Base-by-base conservation (phyloP, 2,797 vertebrate genomes). In the Stomatorhinus walkeri region DNA sequence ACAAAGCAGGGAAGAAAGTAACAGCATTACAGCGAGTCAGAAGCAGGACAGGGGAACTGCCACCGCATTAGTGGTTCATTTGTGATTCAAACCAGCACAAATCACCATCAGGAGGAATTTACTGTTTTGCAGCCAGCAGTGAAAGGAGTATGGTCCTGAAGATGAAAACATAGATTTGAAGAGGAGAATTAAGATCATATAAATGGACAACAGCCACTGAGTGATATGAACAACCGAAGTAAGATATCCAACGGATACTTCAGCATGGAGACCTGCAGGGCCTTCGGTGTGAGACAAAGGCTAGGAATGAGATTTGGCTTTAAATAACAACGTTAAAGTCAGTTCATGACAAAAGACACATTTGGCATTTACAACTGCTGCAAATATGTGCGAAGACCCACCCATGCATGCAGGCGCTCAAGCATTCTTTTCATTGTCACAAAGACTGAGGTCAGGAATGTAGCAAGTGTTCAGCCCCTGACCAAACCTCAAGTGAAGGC, bases 361-460 rank as follows among this genome's bases (percentile, higher is more conserved):
- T 89, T 76, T 89, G 85, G 68, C 36, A 36, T 83, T 87, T 81
- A 54, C 86, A 87, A 61, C 68, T 64, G 12, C 40, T 46, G 86
- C 72, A 89, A 89, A 89, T 81, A 89, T 59, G 61, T 32, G 36
- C n/a, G 4, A 59, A 68, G 48, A 40, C 84, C 22, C 84, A 76
- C 56, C 64, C 28, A 32, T 32, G 28, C 24, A 68, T 24, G 10
- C 64, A 68, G 12, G 36, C 49, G 14, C 14, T 10, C 64, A 68
- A 68, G 64, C 28, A 68, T 68, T 68, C 64, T 68, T 68, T 81
- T 61, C 43, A 87, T 40, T 46, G 16, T 61, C 19, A 46, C 12
- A 24, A 87, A 89, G 89, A 87, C 43, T 32, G 86, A 89, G 36
- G 43, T 87, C 40, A 84, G 54, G 86, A 83, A 83, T 87, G 48